Conservation (phyloP, 2,113 vertebrate species). For the cattle (Bos taurus) region ARS-UCD2.0 NC_037342.1:18838001-18838500, state of each 20-base stretch:
- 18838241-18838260: neutral
- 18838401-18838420: neutral
- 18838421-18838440: neutral
- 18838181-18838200: neutral
- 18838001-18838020: neutral
- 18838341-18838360: neutral
- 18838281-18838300: neutral
- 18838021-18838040: neutral
- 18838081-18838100: neutral
- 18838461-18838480: neutral
- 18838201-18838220: neutral
- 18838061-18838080: neutral
- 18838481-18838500: neutral
- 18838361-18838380: neutral
- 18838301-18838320: neutral
- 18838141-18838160: neutral
- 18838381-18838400: neutral
- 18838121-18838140: neutral
- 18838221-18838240: neutral
- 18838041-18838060: neutral
- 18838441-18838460: neutral
- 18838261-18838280: neutral
- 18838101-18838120: neutral
- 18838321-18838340: neutral
- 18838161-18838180: neutral